phyloP scores from a whole-genome alignment of 2,888 invertebrate genomes.

The Frankliniella fusca region DNA sequence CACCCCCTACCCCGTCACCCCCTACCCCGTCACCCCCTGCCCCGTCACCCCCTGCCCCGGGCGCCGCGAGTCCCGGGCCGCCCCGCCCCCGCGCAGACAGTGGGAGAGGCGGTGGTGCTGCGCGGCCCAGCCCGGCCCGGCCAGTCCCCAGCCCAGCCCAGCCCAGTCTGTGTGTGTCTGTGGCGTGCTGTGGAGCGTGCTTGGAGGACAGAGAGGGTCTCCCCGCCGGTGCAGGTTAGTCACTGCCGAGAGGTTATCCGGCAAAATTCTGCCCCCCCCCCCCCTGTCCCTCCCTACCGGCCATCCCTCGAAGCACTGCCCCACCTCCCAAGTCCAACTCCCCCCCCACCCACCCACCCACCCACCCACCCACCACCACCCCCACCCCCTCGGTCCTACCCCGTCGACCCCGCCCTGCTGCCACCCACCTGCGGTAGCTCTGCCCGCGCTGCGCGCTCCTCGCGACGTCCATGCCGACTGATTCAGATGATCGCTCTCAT shows the following conservation, averaged over 20 bases:
- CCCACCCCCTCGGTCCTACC: too few relatives aligned
- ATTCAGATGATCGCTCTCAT: too few relatives aligned
- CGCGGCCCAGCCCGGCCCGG: neutral
- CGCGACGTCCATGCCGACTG: too few relatives aligned
- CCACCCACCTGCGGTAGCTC: too few relatives aligned
- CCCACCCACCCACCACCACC: neutral
- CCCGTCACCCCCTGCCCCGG: conserved; percentile 28
- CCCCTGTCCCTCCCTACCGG: too few relatives aligned
- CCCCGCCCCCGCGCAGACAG: conserved; percentile 27
- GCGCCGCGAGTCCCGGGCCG: conserved; percentile 30
- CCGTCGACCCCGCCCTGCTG: too few relatives aligned
- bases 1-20: conserved; percentile 4
- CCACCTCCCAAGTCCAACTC: neutral
- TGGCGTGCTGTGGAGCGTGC: conserved; percentile 12
- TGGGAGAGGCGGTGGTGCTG: neutral
- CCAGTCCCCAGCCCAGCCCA: neutral
- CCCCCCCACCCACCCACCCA: neutral
- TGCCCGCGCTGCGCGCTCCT: too few relatives aligned
- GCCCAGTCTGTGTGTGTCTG: conserved; percentile 27
- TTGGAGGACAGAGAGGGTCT: too few relatives aligned
- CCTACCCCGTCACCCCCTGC: neutral
- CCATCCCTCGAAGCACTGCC: neutral
- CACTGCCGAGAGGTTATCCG: too few relatives aligned
- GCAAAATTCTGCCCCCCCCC: too few relatives aligned
- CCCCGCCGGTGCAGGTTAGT: too few relatives aligned